Base-by-base conservation (phyloP, 1,140 invertebrate genomes). In the Zaprionus kolodkinae region DNA sequence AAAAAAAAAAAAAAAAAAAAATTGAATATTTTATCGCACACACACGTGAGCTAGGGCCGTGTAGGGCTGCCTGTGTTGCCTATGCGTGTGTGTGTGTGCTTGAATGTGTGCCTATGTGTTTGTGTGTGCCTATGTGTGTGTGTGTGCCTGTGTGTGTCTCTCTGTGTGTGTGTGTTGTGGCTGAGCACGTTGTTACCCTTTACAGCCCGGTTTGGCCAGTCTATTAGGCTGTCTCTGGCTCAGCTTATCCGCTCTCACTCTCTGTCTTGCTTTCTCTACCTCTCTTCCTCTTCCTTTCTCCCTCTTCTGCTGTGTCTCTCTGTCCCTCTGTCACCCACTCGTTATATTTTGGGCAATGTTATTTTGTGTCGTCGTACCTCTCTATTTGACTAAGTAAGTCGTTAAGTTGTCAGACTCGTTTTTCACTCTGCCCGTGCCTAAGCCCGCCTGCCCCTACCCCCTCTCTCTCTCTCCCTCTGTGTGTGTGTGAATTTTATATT, bases 361-460 rank as follows among this genome's bases (percentile, higher is more conserved):
- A 68, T 76, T 69, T 62, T 76, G 40, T 70, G 72, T 72, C 59
- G 63, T 61, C 57, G 71, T 76, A 80, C 68, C 76, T 83, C 67
- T 71, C 55, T 64, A 55, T 87, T 87, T 80, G 83, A 78, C 76
- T 88, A 87, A 87, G 73, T 87, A 87, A 87, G 84, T 88, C 77
- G 79, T 87, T 88, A 88, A 80, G 84, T 87, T 88, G 78, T 84
- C 84, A 81, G 77, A 80, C 77, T 88, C 81, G 72, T 76, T 79
- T 75, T 62, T 85, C 71, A 59, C 48, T 73, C 64, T n/a, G 64
- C 64, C 55, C 64, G 21, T 21, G 21, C 21, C 21, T 21, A 21
- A 21, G n/a, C 21, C 21, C 21, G 21, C 38, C 36, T 13, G 33
- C 3, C 36, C 9, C 52, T 30, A 30, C 27, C 27, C 27, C 27